Base-by-base conservation (phyloP, 1,140 invertebrate species). In the Zaprionus vittiger region DNA sequence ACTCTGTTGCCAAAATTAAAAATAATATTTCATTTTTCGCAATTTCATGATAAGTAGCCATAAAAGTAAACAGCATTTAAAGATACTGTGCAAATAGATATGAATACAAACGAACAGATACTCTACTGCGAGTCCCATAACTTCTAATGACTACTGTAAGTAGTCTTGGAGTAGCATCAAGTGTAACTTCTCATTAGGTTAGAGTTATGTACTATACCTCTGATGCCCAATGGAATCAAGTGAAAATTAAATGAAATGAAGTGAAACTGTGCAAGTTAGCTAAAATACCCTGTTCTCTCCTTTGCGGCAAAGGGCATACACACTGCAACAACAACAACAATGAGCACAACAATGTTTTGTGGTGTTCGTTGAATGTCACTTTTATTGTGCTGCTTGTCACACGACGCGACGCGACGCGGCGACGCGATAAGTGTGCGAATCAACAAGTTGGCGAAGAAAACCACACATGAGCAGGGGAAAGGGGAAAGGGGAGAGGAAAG, bases 361-460 rank as follows among this genome's bases (percentile, higher is more conserved):
- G 20, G 47, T 52, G 47, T 52, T 52, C 20, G 47, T 24, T 52
- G 47, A 52, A 57, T 64, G 54, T 59, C 70, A 49, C 47, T 52
- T 67, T 34, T 55, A 66, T 69, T 73, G 63, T 79, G 57, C 62
- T 65, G 64, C 67, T 49, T 75, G 65, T 76, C 76, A 79, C 59
- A 64, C 80, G 65, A 69, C 57, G 55, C 41, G 41, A 44, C 5
- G 41, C 41, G n/a, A 41, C 5, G 38, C 38, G 14, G 44, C 80
- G 56, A 70, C 59, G 56, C 81, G 47, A 69, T 80, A 65, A 83
- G 73, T 83, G 72, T 73, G 73, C 62, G 68, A 83, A 83, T 77
- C 81, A 84, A 83, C 81, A 83, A 83, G 81, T 83, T 79, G 80
- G 70, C 71, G 62, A 57, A 66, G 34, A 82, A 66, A 70, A 31